These are phyloP conservation scores for Amblyraja radiata DNA, from an alignment of 2,797 vertebrate genomes.

Conservation along the genomic window DNA sequence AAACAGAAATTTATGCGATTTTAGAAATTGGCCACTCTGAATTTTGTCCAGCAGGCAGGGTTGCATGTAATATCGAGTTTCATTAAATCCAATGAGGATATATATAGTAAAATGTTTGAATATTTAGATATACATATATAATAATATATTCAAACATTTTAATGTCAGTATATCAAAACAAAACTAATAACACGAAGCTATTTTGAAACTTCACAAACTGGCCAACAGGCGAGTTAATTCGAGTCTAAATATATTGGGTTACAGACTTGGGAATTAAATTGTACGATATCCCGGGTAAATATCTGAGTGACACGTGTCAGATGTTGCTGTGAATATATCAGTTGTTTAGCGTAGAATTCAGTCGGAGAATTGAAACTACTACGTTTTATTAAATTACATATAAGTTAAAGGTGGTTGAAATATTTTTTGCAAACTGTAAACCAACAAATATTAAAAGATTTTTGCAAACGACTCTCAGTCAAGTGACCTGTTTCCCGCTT, in stretches of 20 bases:
- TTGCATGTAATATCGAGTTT: neutral
- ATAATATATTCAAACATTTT: neutral
- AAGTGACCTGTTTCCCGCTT: neutral
- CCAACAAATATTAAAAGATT: neutral
- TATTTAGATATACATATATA: no score
- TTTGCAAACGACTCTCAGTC: neutral
- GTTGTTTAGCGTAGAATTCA: neutral
- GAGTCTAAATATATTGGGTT: neutral
- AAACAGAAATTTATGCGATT: neutral
- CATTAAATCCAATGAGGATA: neutral
- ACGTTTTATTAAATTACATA: no score
- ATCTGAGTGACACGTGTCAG: neutral
- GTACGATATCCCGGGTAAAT: neutral
- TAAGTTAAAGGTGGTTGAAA: neutral
- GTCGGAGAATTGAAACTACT: neutral
- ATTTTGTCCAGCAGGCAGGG: neutral
- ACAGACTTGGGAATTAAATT: neutral
- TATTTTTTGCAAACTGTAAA: neutral
- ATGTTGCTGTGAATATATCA: neutral
- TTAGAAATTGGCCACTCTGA: neutral
- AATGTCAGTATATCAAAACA: neutral
- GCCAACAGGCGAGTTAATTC: neutral
- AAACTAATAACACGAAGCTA: neutral
- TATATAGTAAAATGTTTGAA: no score
- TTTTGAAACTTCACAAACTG: neutral